Evolutionary conservation across 2,797 vertebrate genomes (phyloP).

Genomic region (Synanceia verrucosa): DNA sequence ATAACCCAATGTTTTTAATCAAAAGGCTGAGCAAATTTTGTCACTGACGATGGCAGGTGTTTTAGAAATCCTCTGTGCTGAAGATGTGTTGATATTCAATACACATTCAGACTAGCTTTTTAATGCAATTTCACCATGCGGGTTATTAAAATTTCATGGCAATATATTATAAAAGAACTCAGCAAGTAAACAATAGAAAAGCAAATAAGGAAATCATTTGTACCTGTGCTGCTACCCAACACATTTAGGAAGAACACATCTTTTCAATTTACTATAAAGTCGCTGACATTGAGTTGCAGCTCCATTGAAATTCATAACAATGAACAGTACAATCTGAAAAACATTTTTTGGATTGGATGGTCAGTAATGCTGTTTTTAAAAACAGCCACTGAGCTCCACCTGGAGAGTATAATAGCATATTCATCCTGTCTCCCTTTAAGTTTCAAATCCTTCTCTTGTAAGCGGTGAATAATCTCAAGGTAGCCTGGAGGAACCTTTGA

Average conservation of each 20-base stretch:
- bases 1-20: constrained; percentile 27
- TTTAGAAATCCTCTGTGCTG: constrained; percentile 13
- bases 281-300: constrained; percentile 1
- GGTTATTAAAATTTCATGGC: constrained; percentile 14
- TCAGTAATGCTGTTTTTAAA: constrained; percentile 44
- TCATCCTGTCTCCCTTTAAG: constrained; percentile 43
- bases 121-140: constrained; percentile 11
- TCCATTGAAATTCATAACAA: constrained; percentile 5
- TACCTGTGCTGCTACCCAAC: not conserved
- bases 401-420: constrained; percentile 34
- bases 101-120: not conserved
- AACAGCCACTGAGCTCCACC: constrained; percentile 32
- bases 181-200: constrained; percentile 5
- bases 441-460: constrained; percentile 57
- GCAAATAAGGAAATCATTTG: constrained; percentile 2
- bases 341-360: constrained; percentile 28
- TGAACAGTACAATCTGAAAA: constrained; percentile 3
- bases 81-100: constrained; percentile 28
- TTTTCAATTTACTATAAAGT: constrained; percentile 11
- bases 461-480: constrained; percentile 65
- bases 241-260: not conserved
- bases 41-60: not conserved
- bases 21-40: constrained; percentile 22
- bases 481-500: constrained; percentile 62
- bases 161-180: not conserved